Conservation (phyloP, 2,113 vertebrate genomes). For the Physeter macrocephalus region DNA sequence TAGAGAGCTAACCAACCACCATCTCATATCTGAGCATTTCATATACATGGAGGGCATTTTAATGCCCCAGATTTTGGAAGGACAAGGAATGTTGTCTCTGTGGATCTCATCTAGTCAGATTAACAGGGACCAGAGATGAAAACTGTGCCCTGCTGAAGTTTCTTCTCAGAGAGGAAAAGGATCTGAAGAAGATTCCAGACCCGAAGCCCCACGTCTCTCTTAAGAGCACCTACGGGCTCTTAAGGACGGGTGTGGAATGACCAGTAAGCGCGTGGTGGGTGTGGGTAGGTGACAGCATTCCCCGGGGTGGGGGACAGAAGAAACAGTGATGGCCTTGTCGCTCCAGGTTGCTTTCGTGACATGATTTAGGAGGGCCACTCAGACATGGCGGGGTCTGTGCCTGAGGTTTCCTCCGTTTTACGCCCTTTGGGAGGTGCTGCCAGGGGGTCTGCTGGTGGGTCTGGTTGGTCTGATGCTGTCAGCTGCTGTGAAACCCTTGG, state of each 20-base stretch:
- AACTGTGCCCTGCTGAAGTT: not conserved
- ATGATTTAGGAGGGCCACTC: not conserved
- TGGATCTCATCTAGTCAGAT: not conserved
- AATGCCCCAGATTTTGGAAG: not conserved
- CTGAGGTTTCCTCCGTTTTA: fast-evolving
- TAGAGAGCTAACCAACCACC: not conserved
- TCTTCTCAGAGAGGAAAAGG: not conserved
- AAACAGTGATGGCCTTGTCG: fast-evolving
- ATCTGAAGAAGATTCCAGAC: not conserved
- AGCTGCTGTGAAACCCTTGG: fast-evolving
- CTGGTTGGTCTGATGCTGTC: not conserved
- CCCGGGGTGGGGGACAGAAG: not conserved
- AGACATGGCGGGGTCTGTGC: not conserved
- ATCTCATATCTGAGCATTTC: not conserved
- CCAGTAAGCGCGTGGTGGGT: fast-evolving
- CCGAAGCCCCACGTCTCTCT: fast-evolving
- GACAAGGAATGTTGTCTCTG: not conserved
- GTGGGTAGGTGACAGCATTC: not conserved
- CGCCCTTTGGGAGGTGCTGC: not conserved
- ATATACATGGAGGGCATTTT: not conserved
- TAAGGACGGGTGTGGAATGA: fast-evolving
- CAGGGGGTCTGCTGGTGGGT: not conserved
- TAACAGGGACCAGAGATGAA: not conserved
- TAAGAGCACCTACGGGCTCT: not conserved
- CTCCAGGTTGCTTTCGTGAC: not conserved